These are phyloP conservation scores for Stenotaenia linearis DNA, from an alignment of 2,888 invertebrate genomes.

Conservation along the genomic window DNA sequence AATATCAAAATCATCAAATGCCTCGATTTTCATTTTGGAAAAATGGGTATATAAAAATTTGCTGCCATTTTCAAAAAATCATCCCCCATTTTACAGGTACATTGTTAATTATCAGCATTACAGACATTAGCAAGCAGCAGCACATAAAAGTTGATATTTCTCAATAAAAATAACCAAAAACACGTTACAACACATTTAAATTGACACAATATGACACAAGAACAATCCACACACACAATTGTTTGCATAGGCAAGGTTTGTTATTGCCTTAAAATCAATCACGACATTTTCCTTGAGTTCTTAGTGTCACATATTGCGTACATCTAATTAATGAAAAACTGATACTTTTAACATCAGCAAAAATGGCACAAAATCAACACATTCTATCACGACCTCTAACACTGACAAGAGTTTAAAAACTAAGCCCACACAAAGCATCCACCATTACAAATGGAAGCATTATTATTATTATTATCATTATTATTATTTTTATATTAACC, in stretches of 20 bases:
- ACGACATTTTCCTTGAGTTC: not conserved
- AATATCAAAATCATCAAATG: not conserved
- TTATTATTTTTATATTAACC: not conserved
- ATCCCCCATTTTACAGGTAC: slow-evolving; percentile 18
- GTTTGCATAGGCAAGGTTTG: not conserved
- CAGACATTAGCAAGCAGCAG: not conserved
- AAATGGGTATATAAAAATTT: slow-evolving; percentile 26
- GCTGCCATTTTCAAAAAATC: not conserved
- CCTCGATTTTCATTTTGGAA: slow-evolving; percentile 20
- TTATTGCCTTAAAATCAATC: not conserved
- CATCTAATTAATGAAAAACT: not conserved
- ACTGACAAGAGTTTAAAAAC: slow-evolving; percentile 10
- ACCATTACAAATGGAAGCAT: slow-evolving; percentile 1
- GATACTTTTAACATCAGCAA: not conserved
- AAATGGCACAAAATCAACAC: slow-evolving; percentile 21
- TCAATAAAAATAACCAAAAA: slow-evolving; percentile 14
- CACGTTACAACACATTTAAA: not conserved
- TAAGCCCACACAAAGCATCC: not conserved
- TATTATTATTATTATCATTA: not conserved
- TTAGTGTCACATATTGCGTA: not conserved
- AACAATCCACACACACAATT: not conserved
- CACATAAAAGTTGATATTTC: not conserved
- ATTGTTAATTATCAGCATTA: slow-evolving; percentile 4
- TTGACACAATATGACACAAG: not conserved
- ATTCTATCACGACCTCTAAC: not conserved